phyloP scores from a whole-genome alignment of 2,797 vertebrate genomes.

The Melanotaenia parkinsoni region DNA sequence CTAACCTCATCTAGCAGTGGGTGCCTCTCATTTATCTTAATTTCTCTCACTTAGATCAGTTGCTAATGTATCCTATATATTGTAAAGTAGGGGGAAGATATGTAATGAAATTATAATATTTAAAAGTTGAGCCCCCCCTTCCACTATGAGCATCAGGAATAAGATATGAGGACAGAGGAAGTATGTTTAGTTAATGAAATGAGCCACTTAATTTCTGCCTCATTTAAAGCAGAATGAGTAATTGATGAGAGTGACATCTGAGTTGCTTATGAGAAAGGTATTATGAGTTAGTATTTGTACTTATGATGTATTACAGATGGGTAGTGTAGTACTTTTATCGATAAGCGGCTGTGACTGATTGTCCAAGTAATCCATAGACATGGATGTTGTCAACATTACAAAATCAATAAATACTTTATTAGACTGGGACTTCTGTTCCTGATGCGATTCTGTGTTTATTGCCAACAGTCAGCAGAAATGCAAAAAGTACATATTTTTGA shows the following conservation, averaged over 20 bases:
- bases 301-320: background rate
- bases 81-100: background rate
- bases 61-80: background rate
- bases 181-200: background rate
- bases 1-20: background rate
- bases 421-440: conserved; percentile 6
- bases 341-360: conserved; percentile 7
- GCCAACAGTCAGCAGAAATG: conserved; percentile 12
- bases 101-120: background rate
- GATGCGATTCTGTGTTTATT: background rate
- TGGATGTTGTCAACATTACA: conserved; percentile 8
- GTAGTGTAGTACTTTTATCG: background rate
- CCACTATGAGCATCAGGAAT: background rate
- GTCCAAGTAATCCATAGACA: conserved; percentile 8
- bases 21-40: background rate
- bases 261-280: background rate
- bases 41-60: background rate
- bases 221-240: background rate
- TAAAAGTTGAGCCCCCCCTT: background rate
- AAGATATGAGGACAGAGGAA: conserved; percentile 10
- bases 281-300: conserved; percentile 10
- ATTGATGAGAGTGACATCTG: background rate
- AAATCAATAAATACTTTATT: conserved; percentile 4
- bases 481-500: conserved; percentile 14
- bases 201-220: conserved; percentile 3